These are phyloP conservation scores for Meteorus cinctellus DNA, from an alignment of 2,888 invertebrate genomes.

Conservation along the genomic window DNA sequence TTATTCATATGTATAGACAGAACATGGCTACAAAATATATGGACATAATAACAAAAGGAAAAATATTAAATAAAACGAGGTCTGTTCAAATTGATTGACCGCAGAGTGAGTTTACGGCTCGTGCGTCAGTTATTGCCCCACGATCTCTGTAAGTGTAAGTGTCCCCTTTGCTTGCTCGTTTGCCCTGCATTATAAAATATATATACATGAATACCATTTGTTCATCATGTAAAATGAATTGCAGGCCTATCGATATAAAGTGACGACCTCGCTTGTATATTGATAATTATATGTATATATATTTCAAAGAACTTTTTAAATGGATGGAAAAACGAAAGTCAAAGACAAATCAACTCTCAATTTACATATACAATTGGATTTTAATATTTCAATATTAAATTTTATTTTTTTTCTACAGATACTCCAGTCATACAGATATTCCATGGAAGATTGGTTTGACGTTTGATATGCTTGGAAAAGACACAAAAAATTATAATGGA, in stretches of 20 bases:
- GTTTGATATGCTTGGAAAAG: conserved; percentile 17
- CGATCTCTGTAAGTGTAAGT: conserved; percentile 28
- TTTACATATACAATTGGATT: background rate
- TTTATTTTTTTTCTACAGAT: background rate
- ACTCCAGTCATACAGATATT: background rate
- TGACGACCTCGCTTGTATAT: conserved; percentile 23
- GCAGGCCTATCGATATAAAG: conserved; percentile 33
- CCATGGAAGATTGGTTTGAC: conserved; percentile 18
- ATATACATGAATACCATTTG: conserved; percentile 33
- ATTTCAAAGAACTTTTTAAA: background rate
- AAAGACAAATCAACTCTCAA: background rate
- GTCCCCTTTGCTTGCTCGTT: conserved; percentile 28
- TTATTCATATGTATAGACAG: conserved; percentile 38
- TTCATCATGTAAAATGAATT: conserved; percentile 31
- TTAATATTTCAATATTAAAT: background rate
- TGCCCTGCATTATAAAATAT: conserved; percentile 37
- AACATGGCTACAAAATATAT: conserved; percentile 17
- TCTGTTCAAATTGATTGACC: conserved; percentile 44
- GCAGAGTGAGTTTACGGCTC: conserved; percentile 42
- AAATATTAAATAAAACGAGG: conserved; percentile 26
- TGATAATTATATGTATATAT: conserved; percentile 9
- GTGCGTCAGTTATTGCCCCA: conserved; percentile 43
- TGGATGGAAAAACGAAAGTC: background rate
- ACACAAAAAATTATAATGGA: conserved; percentile 31
- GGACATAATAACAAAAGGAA: conserved; percentile 13